Conservation (phyloP, 2,888 invertebrate species). For the Cactoblastis cactorum region DNA sequence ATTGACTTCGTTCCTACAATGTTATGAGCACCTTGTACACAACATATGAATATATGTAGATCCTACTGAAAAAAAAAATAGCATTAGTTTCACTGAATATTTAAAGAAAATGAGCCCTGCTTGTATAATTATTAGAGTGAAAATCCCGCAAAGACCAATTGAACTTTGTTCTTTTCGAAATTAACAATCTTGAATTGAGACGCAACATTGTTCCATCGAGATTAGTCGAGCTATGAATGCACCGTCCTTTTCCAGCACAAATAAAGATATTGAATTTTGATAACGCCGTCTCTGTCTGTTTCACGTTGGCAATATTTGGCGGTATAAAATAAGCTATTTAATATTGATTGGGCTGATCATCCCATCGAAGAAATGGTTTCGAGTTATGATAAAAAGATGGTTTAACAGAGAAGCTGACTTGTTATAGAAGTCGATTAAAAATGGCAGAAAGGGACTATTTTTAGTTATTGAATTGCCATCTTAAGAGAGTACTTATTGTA, state of each 20-base stretch:
- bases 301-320: conserved; percentile 42
- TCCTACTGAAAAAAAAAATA: conserved; percentile 17
- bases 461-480: no score
- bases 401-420: conserved; percentile 13
- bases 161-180: conserved; percentile 32
- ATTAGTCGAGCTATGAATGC: conserved; percentile 61
- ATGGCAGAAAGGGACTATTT: no score
- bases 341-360: conserved; percentile 26
- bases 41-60: conserved; percentile 30
- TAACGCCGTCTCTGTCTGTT: conserved; percentile 57
- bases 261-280: conserved; percentile 76
- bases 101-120: conserved; percentile 30
- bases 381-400: conserved; percentile 23
- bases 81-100: conserved; percentile 19
- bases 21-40: conserved; percentile 47
- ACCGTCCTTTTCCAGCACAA: conserved; percentile 66
- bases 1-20: conserved; percentile 51
- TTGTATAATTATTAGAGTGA: conserved; percentile 20
- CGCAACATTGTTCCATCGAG: conserved; percentile 70
- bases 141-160: conserved; percentile 21
- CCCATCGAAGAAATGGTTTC: conserved; percentile 24
- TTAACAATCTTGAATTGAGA: conserved; percentile 57
- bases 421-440: neutral
- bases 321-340: conserved; percentile 41
- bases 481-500: no score